phyloP scores from a whole-genome alignment of 2,113 vertebrate species.

The Casuarius casuarius region DNA sequence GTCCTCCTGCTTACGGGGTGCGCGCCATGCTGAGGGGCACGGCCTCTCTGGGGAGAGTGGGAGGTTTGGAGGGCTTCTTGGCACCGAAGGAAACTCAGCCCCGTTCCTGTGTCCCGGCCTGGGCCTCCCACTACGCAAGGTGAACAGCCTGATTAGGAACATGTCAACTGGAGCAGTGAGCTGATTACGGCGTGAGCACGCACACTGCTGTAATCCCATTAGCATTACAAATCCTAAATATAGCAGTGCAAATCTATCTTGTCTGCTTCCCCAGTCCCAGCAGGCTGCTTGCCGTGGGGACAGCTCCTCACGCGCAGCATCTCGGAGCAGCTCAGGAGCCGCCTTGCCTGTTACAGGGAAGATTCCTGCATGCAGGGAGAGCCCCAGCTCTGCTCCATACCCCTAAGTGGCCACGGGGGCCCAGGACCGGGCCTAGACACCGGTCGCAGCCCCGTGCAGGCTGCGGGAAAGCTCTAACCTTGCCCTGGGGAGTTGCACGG shows the following conservation, averaged over 20 bases:
- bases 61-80: accelerated
- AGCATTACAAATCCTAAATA: slow-evolving; percentile 59
- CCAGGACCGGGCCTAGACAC: neutral
- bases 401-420: neutral
- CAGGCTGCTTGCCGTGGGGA: neutral
- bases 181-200: slow-evolving; percentile 21
- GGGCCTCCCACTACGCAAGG: neutral
- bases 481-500: neutral
- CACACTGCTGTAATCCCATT: slow-evolving; percentile 53
- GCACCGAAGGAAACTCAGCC: neutral
- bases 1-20: neutral
- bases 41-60: neutral
- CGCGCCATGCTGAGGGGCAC: neutral
- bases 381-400: neutral
- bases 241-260: slow-evolving; percentile 51
- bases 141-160: slow-evolving; percentile 5
- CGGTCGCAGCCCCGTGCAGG: neutral
- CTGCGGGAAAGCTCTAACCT: neutral
- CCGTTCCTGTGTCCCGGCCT: accelerated
- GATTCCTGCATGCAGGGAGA: accelerated
- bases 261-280: slow-evolving; percentile 2
- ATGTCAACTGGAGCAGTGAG: slow-evolving; percentile 30
- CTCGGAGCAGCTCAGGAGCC: neutral
- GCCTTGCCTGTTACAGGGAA: neutral
- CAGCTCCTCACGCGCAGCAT: neutral